These are phyloP conservation scores for Macaria notata DNA, from an alignment of 2,888 invertebrate genomes.

Conservation along the genomic window DNA sequence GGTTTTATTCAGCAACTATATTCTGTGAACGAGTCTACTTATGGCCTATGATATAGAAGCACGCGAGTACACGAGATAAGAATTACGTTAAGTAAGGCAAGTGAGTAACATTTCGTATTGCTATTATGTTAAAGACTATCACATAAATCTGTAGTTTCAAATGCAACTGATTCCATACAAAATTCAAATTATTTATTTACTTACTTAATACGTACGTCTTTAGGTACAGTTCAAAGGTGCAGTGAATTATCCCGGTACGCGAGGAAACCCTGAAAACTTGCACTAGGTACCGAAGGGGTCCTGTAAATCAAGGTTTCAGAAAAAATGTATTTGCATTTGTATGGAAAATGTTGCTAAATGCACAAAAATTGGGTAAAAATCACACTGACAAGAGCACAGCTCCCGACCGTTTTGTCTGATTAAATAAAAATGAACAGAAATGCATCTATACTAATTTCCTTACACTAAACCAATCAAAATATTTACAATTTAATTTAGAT, in stretches of 20 bases:
- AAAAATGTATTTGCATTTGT: too few species aligned
- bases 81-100: conserved; percentile 66
- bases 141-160: conserved; percentile 34
- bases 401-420: conserved; percentile 26
- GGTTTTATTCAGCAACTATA: too few species aligned
- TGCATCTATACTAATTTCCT: neutral
- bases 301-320: too few species aligned
- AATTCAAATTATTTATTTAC: conserved; percentile 15
- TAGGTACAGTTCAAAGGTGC: too few species aligned
- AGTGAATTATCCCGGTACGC: too few species aligned
- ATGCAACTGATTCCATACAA: conserved; percentile 34
- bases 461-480: conserved; percentile 29
- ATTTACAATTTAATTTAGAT: conserved; percentile 45
- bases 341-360: neutral
- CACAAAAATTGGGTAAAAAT: conserved; percentile 31
- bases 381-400: conserved; percentile 47
- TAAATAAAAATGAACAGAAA: conserved; percentile 10
- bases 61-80: conserved; percentile 63
- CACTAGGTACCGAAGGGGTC: too few species aligned
- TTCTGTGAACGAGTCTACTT: conserved; percentile 21
- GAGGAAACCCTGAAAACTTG: too few species aligned
- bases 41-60: conserved; percentile 48
- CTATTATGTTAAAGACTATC: conserved; percentile 36
- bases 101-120: conserved; percentile 37
- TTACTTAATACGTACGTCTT: too few species aligned